phyloP scores from a whole-genome alignment of 2,797 vertebrate species.

The Agapornis canus region DNA sequence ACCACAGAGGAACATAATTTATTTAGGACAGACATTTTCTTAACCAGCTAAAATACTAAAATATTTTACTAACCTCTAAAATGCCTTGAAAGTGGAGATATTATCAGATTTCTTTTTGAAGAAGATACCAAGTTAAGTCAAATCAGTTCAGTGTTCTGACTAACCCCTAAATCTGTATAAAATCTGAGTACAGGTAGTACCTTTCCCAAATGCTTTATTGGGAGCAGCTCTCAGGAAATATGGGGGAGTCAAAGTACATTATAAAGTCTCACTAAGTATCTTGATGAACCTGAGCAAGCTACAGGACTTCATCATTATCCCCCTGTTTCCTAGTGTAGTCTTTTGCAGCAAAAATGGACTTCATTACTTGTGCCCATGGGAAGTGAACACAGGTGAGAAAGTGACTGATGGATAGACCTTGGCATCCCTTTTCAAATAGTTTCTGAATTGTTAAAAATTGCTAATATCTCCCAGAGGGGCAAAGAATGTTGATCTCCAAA shows the following conservation, averaged over 20 bases:
- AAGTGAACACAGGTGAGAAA: neutral
- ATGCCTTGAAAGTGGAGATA: neutral
- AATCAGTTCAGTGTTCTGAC: neutral
- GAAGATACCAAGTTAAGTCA: neutral
- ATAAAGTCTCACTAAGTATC: neutral
- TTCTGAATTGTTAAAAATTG: neutral
- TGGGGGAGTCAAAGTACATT: neutral
- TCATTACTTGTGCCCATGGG: neutral
- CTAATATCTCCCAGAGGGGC: neutral
- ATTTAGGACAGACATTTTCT: neutral
- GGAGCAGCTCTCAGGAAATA: neutral
- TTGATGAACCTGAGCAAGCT: neutral
- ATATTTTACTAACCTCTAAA: neutral
- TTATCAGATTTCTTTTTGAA: neutral
- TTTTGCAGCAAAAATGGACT: neutral
- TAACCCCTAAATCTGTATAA: conserved; percentile 6
- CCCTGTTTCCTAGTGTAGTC: neutral
- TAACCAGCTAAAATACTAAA: neutral
- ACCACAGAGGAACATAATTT: neutral
- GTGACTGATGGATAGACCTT: neutral
- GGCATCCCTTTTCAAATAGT: neutral
- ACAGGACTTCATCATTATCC: accelerated
- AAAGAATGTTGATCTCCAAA: neutral
- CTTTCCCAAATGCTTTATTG: neutral
- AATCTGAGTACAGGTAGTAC: neutral